These are phyloP conservation scores for Cavia porcellus DNA, from an alignment of 2,113 vertebrate species.

Conservation along the genomic window DNA sequence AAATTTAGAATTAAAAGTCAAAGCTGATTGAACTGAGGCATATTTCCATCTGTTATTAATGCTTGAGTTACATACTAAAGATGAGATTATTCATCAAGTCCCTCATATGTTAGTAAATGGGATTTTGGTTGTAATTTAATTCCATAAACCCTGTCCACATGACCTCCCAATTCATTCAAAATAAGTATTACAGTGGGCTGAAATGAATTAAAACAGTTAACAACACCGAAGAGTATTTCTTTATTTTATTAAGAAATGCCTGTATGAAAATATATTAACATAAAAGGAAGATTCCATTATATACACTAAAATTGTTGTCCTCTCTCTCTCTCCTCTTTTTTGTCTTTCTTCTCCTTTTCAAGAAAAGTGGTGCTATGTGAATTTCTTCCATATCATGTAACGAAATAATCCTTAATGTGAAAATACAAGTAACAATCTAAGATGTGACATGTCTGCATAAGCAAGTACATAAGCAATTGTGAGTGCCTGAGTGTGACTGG, in stretches of 20 bases:
- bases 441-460: background rate
- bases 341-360: constrained; percentile 42
- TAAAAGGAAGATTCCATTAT: constrained; percentile 79
- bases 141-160: constrained; percentile 82
- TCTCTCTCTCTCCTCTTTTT: background rate
- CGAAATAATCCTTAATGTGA: constrained; percentile 30
- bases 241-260: constrained; percentile 83
- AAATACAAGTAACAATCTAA: constrained; percentile 39
- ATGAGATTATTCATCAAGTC: constrained; percentile 85
- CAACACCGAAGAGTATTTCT: constrained; percentile 80
- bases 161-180: constrained; percentile 86
- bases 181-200: constrained; percentile 81
- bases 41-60: constrained; percentile 87
- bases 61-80: constrained; percentile 82
- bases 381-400: background rate
- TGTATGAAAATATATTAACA: constrained; percentile 85
- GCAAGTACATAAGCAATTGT: background rate
- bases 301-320: constrained; percentile 72
- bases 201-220: constrained; percentile 84
- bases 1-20: constrained; percentile 85
- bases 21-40: constrained; percentile 85
- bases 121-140: constrained; percentile 87
- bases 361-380: constrained; percentile 46
- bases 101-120: constrained; percentile 85
- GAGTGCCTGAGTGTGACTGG: background rate